A percentile compares a stretch with the other conserved stretches of the same genome.
phyloP scores from a whole-genome alignment of 1,140 invertebrate genomes.

The Aphidius ervi region DNA sequence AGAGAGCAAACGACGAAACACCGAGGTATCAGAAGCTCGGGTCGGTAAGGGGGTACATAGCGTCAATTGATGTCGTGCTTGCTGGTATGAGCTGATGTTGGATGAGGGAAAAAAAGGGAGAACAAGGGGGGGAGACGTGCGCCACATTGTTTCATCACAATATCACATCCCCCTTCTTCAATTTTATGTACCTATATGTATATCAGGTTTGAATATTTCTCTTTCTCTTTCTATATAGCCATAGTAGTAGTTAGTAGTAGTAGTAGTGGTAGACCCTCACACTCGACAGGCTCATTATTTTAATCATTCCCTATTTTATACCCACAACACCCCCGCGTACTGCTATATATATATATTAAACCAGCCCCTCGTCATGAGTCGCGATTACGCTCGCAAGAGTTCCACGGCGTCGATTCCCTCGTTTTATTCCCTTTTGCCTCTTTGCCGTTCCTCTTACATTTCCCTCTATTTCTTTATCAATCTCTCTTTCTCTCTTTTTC shows the following conservation, averaged over 20 bases:
- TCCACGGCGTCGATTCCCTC: not conserved
- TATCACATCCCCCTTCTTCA: constrained; percentile 24
- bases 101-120: not conserved
- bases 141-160: constrained; percentile 33
- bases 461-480: not conserved
- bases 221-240: no score
- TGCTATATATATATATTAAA: constrained; percentile 10
- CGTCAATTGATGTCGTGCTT: constrained; percentile 30
- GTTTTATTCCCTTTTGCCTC: no score
- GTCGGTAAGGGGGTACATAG: constrained; percentile 1
- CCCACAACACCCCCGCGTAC: constrained; percentile 34
- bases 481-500: constrained; percentile 1
- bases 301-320: constrained; percentile 49
- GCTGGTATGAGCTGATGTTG: constrained; percentile 20
- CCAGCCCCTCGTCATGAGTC: constrained; percentile 28
- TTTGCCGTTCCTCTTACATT: not conserved
- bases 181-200: not conserved
- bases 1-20: no score
- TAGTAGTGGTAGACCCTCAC: constrained; percentile 18
- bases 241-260: no score
- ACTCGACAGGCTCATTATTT: constrained; percentile 44
- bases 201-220: no score
- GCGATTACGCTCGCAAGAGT: constrained; percentile 22
- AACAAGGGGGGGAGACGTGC: constrained; percentile 16
- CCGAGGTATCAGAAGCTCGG: not conserved